Base-by-base conservation (phyloP, 2,888 invertebrate species). In the Melikaiella ostensackeni region DNA sequence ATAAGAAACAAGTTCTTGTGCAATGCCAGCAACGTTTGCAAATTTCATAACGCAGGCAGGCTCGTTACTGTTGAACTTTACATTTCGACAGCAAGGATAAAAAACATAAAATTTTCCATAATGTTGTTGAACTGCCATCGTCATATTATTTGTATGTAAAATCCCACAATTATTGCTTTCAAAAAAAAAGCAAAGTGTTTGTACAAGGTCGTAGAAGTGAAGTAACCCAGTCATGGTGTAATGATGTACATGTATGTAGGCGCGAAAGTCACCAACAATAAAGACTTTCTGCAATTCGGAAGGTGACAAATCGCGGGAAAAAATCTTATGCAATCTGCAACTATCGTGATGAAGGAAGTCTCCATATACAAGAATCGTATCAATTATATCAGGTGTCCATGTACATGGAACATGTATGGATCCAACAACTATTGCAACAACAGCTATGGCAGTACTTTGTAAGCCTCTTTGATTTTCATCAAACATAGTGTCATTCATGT, bases 311-410 rank as follows among this genome's bases (percentile, higher is more conserved):
- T 86, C 89, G 13, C 89, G 83, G 21, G 85, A 81, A 0, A 87
- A 88, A 0, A 88, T 82, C 1, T 84, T 84, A 21, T 79, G 77
- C 0, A 83, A 78, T 0, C 86, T 81, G 0, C 83, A 85, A 42
- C 88, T 88, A 74, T 91, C 90, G 2, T 93, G 93, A 85, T 94
- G 93, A 4, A 95, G 87, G 0, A 93, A 87, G 88, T 95, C 95
- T 0, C 95, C 95, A 79, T 95, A 95, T 82, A 93, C 94, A 13
- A 95, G 84, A 4, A 95, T 92, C 0, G 93, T 92, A 87, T 95
- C 94, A 6, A 95, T 86, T 0, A 94, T 90, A 13, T 62, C 87
- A 0, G 93, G 88, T 74, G 93, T 94, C 93, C 94, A 95, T 79
- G 92, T 92, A 0, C 91, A 87, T 63, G 94, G 92, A 0, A 93